Evolutionary conservation across 2,113 vertebrate genomes (phyloP), one percentile per base, ranked within the genome.

Genomic region (Coryphaenoides rupestris): DNA sequence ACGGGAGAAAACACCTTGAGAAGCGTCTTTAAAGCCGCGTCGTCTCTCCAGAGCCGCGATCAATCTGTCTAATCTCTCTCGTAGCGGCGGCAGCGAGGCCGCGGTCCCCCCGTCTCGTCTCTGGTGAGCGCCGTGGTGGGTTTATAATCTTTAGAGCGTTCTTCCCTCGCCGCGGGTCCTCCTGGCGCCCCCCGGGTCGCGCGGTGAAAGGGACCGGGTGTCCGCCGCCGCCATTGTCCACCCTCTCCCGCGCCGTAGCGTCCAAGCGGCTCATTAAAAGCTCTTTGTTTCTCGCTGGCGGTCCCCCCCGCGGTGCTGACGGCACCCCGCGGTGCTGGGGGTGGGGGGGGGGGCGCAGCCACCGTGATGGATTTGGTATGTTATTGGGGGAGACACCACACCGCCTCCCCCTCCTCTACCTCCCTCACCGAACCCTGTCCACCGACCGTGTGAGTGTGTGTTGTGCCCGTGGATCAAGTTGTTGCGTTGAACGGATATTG

Each of bases 321-420:
- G 3, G 3, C 52, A 61, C 63, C 58, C 69, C 24, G 78, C 61
- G 45, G 58, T 15, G 22, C 40, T 67, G 68, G 64, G 70, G 76
- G 73, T 59, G 10, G 68, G 75, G 74, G 81, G 66, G 68, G 64
- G 70, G 76, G 73, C 60, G 10, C 66, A 75, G 74, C 80, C 62
- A 70, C 74, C 57, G 72, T 87, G 85, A 89, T 85, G 80, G 80
- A 87, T 87, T 81, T 81, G 83, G 80, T 84, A 84, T 89, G 86
- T 86, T 82, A 88, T 83, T 84, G 70, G 60, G 61, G 75, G 80
- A 85, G 88, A 87, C 84, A 59, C 3, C 0, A 70, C 15, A 65
- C 77, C 74, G 76, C 76, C 81, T 56, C 68, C 79, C 63, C 65
- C 72, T 78, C 65, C 65, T 72, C 70, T 13, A 21, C 76, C 69